Evolutionary conservation across 2,797 vertebrate species (phyloP), one percentile per base, ranked within the genome.

Genomic region (Sebastes iracundus): DNA sequence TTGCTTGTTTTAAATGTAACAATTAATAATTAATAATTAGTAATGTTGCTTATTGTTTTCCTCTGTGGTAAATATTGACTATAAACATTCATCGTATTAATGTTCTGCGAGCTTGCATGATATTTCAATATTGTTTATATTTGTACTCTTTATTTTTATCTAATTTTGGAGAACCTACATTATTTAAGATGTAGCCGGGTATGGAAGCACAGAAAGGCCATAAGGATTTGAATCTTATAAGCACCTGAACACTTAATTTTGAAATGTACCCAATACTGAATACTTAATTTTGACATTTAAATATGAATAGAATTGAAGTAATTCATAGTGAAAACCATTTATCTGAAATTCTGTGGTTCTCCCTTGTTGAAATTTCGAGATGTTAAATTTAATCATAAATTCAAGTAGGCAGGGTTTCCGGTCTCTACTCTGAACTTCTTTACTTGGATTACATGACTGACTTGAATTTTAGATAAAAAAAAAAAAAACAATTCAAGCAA

Each of bases 1-100:
- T 33, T 55, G 49, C 60, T 81, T 76, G 62, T 78, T 86, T 84
- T 49, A 70, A 55, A 66, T 68, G 25, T 78, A 75, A 30, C 63
- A 60, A 2, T 75, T 60, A n/a, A 10, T 66, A 65, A 73, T 79
- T 73, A 46, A 23, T 74, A 68, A 69, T 77, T 67, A 62, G 46
- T 65, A 73, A 64, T 42, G 11, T 22, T 77, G 35, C 56, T 68
- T 52, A 75, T 59, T 67, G 16, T 72, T 72, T 38, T n/a, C 20
- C 16, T 42, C 16, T 62, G 27, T 10, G 10, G 23, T 38, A 23
- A 53, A 65, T 67, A 49, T 49, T 63, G 16, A 61, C 38, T 53
- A 30, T 38, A 42, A 58, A 49, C 60, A 27, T 68, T 46, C 32
- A 49, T 49, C 30, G 28, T 16, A 53, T 72, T 46, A 55, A 35